Evolutionary conservation across 2,113 vertebrate genomes (phyloP), one percentile per base, ranked within the genome.

Genomic region (Chloropsis cyanopogon): DNA sequence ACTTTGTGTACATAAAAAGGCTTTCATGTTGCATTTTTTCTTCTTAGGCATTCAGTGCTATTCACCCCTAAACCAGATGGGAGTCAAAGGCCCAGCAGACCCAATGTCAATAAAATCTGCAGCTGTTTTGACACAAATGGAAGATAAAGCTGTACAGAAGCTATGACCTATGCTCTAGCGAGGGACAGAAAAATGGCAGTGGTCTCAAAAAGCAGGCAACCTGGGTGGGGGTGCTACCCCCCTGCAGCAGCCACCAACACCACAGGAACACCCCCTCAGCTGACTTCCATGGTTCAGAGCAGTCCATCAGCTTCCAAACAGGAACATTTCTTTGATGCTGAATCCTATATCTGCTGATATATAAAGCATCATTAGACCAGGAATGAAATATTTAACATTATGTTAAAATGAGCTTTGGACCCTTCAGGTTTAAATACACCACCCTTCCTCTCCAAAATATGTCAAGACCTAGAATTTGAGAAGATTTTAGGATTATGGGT

Each of bases 11-110:
- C 70, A 42, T 29, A 52, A 47, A 95, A 65, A 88, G 28, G 70
- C 78, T 95, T 91, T 93, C 47, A 75, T 22, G 35, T 41, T 80
- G 68, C 56, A 52, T 78, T 64, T 39, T 81, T 64, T 19, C 66
- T 82, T 75, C 59, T 86, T 81, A 77, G 1, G 3, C 1, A 0
- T 33, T 79, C 29, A 8, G 63, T 22, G 12, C 49, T 69, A 61
- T 60, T 76, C 49, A 64, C 20, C 23, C 22, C 63, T 29, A 33
- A 92, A 83, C 50, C 12, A 37, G 29, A 72, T 42, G 75, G 50
- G 57, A 92, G 35, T 33, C 54, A 85, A 47, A 61, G 29, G 72
- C 61, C 63, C 73, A 47, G 59, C 29, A 83, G 61, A 72, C 8
- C 49, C 37, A 50, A 50, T 6, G 24, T 7, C 60, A 65, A 47